A percentile compares a stretch with the other conserved stretches of the same genome.
phyloP scores from a whole-genome alignment of 2,113 vertebrate species.

The Heterotis niloticus region DNA sequence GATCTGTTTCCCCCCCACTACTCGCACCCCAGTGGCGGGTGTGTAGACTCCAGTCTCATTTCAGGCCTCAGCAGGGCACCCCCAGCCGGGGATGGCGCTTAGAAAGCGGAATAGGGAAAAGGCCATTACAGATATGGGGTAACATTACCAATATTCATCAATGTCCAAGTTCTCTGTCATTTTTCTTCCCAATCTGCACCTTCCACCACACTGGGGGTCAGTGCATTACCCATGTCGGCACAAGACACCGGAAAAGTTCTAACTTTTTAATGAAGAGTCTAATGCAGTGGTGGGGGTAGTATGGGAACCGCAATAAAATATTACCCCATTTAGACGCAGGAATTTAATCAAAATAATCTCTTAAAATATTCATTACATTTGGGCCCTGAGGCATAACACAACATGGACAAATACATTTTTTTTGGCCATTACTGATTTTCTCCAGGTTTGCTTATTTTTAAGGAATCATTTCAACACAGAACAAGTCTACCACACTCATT shows the following conservation, averaged over 20 bases:
- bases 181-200: constrained; percentile 88
- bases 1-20: constrained; percentile 74
- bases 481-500: constrained; percentile 55
- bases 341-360: constrained; percentile 88
- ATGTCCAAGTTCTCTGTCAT: constrained; percentile 79
- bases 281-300: constrained; percentile 56
- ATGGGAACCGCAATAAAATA: constrained; percentile 77
- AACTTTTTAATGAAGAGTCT: constrained; percentile 84
- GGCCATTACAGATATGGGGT: constrained; percentile 88
- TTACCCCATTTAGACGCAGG: constrained; percentile 80
- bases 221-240: constrained; percentile 73
- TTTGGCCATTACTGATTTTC: constrained; percentile 69
- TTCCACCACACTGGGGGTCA: constrained; percentile 72
- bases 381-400: constrained; percentile 73
- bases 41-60: constrained; percentile 91
- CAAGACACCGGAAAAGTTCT: constrained; percentile 76
- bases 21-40: constrained; percentile 76
- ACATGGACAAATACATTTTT: constrained; percentile 71
- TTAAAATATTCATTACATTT: constrained; percentile 86
- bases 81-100: constrained; percentile 77
- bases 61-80: constrained; percentile 89
- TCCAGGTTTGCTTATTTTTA: constrained; percentile 55
- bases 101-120: constrained; percentile 80
- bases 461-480: constrained; percentile 62
- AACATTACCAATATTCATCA: constrained; percentile 98